Evolutionary conservation across 2,113 vertebrate genomes (phyloP).

Genomic region (Coptodon bakossiorum): DNA sequence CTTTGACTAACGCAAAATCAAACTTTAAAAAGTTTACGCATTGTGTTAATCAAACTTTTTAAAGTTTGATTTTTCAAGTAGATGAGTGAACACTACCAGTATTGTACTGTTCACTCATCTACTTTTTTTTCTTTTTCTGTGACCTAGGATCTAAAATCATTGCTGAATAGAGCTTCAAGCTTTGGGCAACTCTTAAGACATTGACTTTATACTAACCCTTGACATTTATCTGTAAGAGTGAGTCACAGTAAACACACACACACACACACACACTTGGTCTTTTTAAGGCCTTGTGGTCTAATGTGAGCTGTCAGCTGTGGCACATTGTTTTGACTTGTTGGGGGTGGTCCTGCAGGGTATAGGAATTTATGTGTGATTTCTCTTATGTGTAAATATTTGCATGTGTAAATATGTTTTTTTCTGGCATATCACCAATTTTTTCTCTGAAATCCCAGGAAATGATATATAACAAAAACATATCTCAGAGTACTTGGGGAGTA

Average conservation of each 20-base stretch:
- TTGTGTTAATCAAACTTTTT: no score
- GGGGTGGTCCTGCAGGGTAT: conserved; percentile 31
- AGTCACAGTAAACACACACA: conserved; percentile 38
- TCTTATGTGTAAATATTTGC: neutral
- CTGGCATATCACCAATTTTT: neutral
- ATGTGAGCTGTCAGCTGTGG: conserved; percentile 61
- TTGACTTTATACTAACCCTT: conserved; percentile 56
- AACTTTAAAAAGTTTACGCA: no score
- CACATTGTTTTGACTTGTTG: conserved; percentile 63
- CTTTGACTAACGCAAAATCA: no score
- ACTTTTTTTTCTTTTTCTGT: neutral
- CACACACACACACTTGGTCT: conserved; percentile 37
- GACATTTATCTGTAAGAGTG: conserved; percentile 63
- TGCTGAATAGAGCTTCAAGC: conserved; percentile 9
- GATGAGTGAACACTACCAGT: no score
- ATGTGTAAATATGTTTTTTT: neutral
- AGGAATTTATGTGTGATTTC: neutral
- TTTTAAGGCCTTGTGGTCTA: conserved; percentile 57
- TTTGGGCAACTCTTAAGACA: conserved; percentile 40
- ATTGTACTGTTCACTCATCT: neutral
- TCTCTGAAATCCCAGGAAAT: neutral
- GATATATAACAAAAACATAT: neutral
- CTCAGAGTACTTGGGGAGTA: neutral
- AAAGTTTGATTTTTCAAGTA: no score
- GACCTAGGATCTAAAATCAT: neutral